phyloP scores from a whole-genome alignment of 35 echinoderm and acorn worm species.

The Apostichopus californicus region DNA sequence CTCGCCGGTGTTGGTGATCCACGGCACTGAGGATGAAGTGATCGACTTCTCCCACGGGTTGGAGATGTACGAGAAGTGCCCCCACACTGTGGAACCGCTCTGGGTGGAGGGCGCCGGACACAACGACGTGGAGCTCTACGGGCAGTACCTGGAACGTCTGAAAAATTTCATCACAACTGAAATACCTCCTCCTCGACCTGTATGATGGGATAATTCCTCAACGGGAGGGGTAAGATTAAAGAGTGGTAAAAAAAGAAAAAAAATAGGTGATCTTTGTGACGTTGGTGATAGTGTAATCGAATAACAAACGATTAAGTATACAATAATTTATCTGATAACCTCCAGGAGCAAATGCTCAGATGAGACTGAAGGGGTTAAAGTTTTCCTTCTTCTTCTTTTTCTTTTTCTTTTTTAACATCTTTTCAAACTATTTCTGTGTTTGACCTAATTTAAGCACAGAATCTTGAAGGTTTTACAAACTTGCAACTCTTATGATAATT shows the following conservation, averaged over 20 bases:
- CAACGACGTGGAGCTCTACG: slow-evolving; percentile 98
- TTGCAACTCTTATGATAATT: too few species aligned
- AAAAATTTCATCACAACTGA: slow-evolving; percentile 95
- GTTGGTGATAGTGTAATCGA: not conserved
- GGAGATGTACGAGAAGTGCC: slow-evolving; percentile 95
- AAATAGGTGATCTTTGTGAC: not conserved
- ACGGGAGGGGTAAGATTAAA: not conserved
- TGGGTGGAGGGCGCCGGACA: slow-evolving; percentile 99
- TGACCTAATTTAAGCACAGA: not conserved
- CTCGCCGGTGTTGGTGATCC: slow-evolving; percentile 95
- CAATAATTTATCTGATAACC: not conserved
- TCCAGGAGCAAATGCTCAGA: not conserved
- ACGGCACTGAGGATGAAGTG: slow-evolving; percentile 98
- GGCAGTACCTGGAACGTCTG: slow-evolving; percentile 97
- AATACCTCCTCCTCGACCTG: slow-evolving; percentile 59
- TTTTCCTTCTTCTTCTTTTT: not conserved
- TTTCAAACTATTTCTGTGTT: not conserved
- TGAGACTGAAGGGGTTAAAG: not conserved
- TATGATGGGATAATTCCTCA: not conserved
- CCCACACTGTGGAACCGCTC: slow-evolving; percentile 89
- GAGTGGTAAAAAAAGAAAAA: not conserved
- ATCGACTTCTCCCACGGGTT: slow-evolving; percentile 99
- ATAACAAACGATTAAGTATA: not conserved
- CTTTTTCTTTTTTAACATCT: not conserved
- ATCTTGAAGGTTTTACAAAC: too few species aligned